phyloP scores from a whole-genome alignment of 2,797 vertebrate genomes.

The Monodelphis domestica region DNA sequence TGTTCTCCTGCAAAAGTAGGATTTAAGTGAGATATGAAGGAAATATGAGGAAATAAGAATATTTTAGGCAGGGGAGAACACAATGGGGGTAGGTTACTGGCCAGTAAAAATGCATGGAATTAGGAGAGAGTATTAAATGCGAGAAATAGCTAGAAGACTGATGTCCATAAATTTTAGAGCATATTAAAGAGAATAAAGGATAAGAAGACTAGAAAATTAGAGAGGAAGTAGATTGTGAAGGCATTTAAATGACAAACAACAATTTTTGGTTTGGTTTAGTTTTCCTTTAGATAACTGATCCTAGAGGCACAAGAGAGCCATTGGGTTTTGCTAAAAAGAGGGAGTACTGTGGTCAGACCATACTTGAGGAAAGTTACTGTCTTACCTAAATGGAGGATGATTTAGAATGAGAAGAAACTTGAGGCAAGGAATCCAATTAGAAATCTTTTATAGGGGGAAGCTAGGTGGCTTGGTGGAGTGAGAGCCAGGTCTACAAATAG shows the following conservation, averaged over 20 bases:
- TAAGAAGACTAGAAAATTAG: neutral
- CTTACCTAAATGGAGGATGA: neutral
- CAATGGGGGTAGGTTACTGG: neutral
- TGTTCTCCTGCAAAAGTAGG: neutral
- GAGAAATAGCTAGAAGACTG: neutral
- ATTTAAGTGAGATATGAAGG: neutral
- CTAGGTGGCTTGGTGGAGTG: too few species aligned
- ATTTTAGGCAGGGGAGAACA: neutral
- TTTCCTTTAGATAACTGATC: too few species aligned
- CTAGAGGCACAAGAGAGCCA: neutral
- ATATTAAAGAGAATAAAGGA: neutral
- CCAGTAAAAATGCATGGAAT: neutral
- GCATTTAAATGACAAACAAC: neutral
- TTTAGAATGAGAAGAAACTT: neutral
- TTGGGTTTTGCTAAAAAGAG: neutral
- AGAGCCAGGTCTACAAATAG: too few species aligned
- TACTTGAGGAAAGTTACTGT: neutral
- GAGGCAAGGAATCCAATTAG: neutral
- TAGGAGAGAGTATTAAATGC: too few species aligned
- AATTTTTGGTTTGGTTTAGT: too few species aligned
- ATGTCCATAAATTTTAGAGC: too few species aligned
- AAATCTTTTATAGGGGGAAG: too few species aligned
- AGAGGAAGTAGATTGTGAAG: neutral
- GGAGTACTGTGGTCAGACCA: neutral
- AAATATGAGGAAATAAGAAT: neutral